These are phyloP conservation scores for Drosophila littoralis DNA, from an alignment of 1,140 invertebrate genomes.

Conservation along the genomic window DNA sequence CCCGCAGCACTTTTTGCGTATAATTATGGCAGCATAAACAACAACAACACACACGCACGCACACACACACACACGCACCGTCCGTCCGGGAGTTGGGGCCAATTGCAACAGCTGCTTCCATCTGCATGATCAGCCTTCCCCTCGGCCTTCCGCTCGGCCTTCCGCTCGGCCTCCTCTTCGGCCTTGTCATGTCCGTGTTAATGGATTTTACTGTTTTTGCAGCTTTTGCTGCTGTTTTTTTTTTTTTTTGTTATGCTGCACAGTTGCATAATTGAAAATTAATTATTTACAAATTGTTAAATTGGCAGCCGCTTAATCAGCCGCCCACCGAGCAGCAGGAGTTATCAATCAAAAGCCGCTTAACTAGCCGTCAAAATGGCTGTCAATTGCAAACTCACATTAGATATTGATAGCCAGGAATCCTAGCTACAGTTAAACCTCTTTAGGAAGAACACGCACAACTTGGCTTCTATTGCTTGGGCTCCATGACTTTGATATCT, in stretches of 20 bases:
- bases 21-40: conserved; percentile 75
- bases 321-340: background rate
- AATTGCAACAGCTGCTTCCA: conserved; percentile 29
- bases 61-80: conserved; percentile 1
- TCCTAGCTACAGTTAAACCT: background rate
- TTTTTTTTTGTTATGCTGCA: conserved; percentile 29
- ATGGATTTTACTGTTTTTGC: conserved; percentile 63
- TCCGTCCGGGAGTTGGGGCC: conserved; percentile 4
- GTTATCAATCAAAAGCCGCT: conserved; percentile 57
- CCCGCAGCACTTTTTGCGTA: conserved; percentile 64
- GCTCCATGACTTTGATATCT: too few relatives aligned
- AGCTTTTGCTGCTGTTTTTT: background rate
- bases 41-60: conserved; percentile 35
- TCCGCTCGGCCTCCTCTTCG: background rate
- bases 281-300: conserved; percentile 81
- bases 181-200: conserved; percentile 50
- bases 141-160: background rate
- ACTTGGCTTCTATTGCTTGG: background rate
- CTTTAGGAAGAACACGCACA: background rate
- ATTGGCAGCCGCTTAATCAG: conserved; percentile 63
- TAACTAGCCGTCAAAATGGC: background rate
- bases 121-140: background rate
- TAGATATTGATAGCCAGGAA: background rate
- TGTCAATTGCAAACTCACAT: background rate
- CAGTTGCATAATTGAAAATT: conserved; percentile 80